Base-by-base conservation (phyloP, 1,140 invertebrate genomes). In the Potamilus streckersoni region DNA sequence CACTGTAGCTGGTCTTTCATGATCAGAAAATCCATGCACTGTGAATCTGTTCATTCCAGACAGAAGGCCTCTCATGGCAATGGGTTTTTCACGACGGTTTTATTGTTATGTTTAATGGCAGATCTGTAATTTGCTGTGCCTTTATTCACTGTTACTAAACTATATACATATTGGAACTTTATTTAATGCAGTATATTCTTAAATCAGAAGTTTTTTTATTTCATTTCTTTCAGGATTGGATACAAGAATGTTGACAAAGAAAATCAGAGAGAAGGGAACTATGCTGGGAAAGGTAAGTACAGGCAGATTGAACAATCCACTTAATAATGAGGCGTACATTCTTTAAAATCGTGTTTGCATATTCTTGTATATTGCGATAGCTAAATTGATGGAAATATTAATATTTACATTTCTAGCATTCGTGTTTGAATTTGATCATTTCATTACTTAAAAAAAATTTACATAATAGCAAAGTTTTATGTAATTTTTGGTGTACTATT, bases 241-340 rank as follows among this genome's bases (percentile, higher is more conserved):
- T 73, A 90, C 89, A 16, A 78, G 89, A 79, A 79, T 76, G 55
- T 79, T 89, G 55, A 90, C 89, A 3, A 90, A 90, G 73, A 87
- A 83, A 69, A 89, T 90, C 12, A 69, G 89, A 73, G 88, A 89
- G 73, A 84, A 83, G 59, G 88, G 88, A 16, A 89, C 85, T 16
- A 85, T 90, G 83, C 80, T 90, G 16, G 89, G 86, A 64, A 90
- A 90, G 81, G 86, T 89, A 71, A 74, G 78, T 65, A 13, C 38
- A 38, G 8, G 8, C 4, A 8, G 1, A 38, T 8, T 38, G 4
- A 38, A 38, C 8, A 38, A 6, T 4, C 8, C 38, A 38, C 38
- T 38, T 38, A 2, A 3, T 38, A 38, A 38, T 38, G 38, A 38
- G 38, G 38, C 38, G 8, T 38, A 38, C 38, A 56, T 23, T 31